phyloP scores from a whole-genome alignment of 23 tunicate species.

The Ciona savignyi region DNA sequence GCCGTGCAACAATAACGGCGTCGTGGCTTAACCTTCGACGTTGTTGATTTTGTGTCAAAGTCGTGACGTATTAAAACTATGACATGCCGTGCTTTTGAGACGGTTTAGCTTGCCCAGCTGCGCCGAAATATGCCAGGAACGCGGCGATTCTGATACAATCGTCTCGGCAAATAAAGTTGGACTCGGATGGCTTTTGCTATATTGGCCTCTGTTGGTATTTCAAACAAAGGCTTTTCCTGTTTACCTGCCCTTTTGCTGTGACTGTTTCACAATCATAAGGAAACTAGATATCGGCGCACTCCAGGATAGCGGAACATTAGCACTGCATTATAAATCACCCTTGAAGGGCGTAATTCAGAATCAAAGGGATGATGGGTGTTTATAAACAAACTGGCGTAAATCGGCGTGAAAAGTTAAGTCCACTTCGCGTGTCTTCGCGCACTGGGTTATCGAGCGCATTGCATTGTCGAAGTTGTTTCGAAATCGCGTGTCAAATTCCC shows the following conservation, averaged over 20 bases:
- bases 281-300: no score
- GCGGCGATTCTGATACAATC: not conserved
- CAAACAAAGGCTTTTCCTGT: not conserved
- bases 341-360: not conserved
- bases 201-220: not conserved
- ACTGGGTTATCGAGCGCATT: no score
- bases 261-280: no score
- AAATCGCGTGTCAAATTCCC: no score
- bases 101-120: not conserved
- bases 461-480: no score
- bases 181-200: not conserved
- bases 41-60: no score
- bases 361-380: not conserved
- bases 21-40: no score
- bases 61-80: no score
- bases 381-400: not conserved
- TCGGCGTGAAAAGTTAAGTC: not conserved
- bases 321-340: not conserved
- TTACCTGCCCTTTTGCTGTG: not conserved
- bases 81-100: no score
- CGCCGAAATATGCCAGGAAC: not conserved
- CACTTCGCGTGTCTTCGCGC: not conserved
- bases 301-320: no score
- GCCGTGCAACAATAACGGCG: no score
- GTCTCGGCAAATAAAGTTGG: not conserved